These are phyloP conservation scores for Balaenoptera acutorostrata DNA, from an alignment of 2,113 vertebrate species.

Conservation along the genomic window DNA sequence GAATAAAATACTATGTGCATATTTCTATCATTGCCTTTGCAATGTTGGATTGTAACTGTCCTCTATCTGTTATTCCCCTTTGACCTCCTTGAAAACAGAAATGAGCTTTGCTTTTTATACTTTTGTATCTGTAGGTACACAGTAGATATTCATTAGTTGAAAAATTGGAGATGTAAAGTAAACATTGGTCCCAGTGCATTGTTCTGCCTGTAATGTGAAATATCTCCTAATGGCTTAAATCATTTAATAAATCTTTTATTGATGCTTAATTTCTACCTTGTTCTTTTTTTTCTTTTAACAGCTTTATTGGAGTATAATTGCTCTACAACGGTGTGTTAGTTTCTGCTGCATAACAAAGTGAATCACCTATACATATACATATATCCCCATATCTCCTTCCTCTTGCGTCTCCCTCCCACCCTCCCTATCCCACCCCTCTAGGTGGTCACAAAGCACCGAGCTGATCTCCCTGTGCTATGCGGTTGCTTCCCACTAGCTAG, in stretches of 20 bases:
- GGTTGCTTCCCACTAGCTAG: no score
- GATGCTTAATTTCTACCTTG: neutral
- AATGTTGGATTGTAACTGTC: neutral
- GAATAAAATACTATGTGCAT: neutral
- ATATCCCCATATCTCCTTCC: no score
- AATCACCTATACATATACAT: no score
- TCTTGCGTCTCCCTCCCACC: no score
- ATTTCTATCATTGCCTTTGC: neutral
- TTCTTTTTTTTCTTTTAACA: neutral
- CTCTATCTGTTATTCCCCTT: neutral
- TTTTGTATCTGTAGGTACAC: neutral
- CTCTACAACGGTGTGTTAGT: no score
- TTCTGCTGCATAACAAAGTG: no score
- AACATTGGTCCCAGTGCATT: neutral
- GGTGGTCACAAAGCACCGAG: no score
- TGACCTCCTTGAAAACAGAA: neutral
- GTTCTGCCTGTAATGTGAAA: neutral
- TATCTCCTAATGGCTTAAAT: neutral
- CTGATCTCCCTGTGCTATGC: no score
- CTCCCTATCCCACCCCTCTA: no score
- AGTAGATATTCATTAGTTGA: neutral
- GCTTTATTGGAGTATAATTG: no score
- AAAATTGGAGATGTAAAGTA: neutral
- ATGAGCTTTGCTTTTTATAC: neutral
- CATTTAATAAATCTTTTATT: neutral